Base-by-base conservation (phyloP, 1,140 invertebrate species). In the Scaptomyza pallida region DNA sequence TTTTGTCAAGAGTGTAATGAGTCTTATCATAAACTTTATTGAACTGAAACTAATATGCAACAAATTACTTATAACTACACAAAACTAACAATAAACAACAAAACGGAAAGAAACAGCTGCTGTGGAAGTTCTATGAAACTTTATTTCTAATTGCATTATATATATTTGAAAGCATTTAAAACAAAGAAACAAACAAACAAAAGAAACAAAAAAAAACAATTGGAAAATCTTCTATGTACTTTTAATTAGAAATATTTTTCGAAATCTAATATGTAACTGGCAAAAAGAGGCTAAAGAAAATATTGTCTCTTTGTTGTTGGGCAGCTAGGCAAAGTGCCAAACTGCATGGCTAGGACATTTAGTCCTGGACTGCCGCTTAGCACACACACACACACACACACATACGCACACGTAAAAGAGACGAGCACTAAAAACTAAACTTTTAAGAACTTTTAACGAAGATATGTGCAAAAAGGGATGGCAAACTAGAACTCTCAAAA, bases 191-290 rank as follows among this genome's bases (percentile, higher is more conserved):
- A 17, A 45, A 73, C 19, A 55, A 43, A 68, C 54, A 17, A 43
- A 72, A 15, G 50, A 37, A 65, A 13, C 45, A 65, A 59, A 44
- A 51, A 62, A 60, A 55, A 51, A 9, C 63, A 69, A 67, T 65
- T 56, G 52, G 57, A 55, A 43, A 68, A 68, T 62, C 57, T 57
- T 85, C 55, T 72, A 52, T 72, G 65, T 72, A 55, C 40, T 81
- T 86, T 86, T 86, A 86, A 86, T 86, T 86, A 86, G 81, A 81
- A 73, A 73, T 61, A 86, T 86, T 88, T 80, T 81, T 44, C 51
- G 41, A 74, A 65, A 81, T 72, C 76, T 2, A 30, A 30, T 77
- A 70, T 68, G 63, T 9, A 62, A 59, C 73, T 67, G 21, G 47
- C 50, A 26, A 21, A 64, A 37, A 6, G 1, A 48, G 15, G 21